Base-by-base conservation (phyloP, 2,113 vertebrate genomes). In the Nanorana parkeri region DNA sequence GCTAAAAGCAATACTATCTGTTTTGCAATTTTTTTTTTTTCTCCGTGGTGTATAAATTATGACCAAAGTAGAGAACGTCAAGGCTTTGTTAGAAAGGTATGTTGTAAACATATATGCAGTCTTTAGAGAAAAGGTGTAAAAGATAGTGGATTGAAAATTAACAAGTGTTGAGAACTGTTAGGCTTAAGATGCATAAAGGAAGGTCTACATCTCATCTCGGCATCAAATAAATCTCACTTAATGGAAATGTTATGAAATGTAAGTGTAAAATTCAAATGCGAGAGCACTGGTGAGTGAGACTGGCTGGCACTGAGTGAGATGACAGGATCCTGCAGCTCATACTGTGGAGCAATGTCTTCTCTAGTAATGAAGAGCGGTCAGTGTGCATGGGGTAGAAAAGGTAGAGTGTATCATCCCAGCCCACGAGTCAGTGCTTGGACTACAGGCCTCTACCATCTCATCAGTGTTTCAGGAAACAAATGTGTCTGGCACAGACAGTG, bases 161-260 rank as follows among this genome's bases (percentile, higher is more conserved):
- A 11, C 41, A 47, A 47, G 41, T 15, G 13, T 47, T 47, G 41
- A 11, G 41, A 47, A 47, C 13, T 47, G 41, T 47, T 11, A 47
- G 41, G 41, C 41, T 8, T 11, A 47, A 15, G 41, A 47, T 47
- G 10, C 13, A 47, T 13, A 47, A 36, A 47, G 41, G 41, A 15
- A 47, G 8, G 41, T 47, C 41, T 47, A 10, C 41, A 47, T 47
- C 41, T 13, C 41, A 47, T 47, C 41, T 83, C 72, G 2, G 11
- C 26, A 66, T 76, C 71, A 76, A 56, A 60, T 63, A 76, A 83
- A 83, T 83, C 80, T 58, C 65, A 76, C 68, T 58, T 83, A 67
- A 75, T 67, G 63, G 71, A 68, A 73, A 81, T 36, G 41, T 73
- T 81, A 60, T 52, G 78, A 81, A 65, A 36, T 81, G 20, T 19